Conservation (phyloP, 2,113 vertebrate genomes). For the Deroptyus accipitrinus region DNA sequence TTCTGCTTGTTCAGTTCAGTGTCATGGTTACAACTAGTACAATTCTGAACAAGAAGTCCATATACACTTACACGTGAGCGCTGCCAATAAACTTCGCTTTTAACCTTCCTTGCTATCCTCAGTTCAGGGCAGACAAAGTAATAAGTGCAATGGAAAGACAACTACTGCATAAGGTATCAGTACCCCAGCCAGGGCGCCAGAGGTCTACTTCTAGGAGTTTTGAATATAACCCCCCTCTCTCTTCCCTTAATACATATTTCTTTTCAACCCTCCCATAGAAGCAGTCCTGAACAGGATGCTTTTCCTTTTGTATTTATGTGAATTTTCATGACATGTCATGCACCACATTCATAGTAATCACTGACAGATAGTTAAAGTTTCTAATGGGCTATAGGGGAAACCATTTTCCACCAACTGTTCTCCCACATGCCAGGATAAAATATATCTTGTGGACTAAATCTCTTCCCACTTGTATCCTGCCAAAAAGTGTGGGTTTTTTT, state of each 20-base stretch:
- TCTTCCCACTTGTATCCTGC: conserved; percentile 49
- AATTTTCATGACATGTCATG: conserved; percentile 36
- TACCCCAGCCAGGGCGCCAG: not conserved
- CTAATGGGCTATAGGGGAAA: conserved; percentile 57
- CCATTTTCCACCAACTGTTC: conserved; percentile 60
- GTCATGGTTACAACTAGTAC: not conserved
- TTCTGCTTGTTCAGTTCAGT: not conserved
- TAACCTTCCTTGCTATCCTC: not conserved
- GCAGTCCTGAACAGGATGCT: conserved; percentile 40
- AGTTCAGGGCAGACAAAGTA: not conserved
- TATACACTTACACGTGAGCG: not conserved
- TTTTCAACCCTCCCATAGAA: not conserved
- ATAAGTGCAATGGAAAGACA: not conserved
- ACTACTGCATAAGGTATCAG: not conserved
- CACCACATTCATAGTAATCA: conserved; percentile 49
- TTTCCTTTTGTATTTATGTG: conserved; percentile 56
- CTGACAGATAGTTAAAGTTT: conserved; percentile 66
- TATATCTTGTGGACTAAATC: conserved; percentile 59
- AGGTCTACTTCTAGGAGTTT: not conserved
- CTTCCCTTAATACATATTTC: conserved; percentile 23
- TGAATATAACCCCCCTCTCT: not conserved
- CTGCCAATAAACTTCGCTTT: not conserved
- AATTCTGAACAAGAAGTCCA: not conserved
- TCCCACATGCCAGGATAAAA: conserved; percentile 54
- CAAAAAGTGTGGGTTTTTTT: conserved; percentile 22